Percentiles rank a stretch among this genome's conserved stretches.
phyloP scores from a whole-genome alignment of 2,113 vertebrate genomes.

The Rhineura floridana region DNA sequence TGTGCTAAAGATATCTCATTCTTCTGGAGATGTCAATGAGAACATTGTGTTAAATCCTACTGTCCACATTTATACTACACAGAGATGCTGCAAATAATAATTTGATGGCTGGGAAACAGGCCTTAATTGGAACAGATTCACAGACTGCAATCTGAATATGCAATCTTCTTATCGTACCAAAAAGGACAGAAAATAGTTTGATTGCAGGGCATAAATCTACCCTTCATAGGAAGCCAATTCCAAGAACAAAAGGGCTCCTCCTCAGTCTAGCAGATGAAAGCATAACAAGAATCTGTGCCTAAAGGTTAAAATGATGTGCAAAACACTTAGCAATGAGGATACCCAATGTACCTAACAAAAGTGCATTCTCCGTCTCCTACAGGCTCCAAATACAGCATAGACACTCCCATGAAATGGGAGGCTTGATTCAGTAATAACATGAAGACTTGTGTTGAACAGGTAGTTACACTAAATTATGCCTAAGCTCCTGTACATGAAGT shows the following conservation, averaged over 20 bases:
- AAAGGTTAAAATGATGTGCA: not conserved
- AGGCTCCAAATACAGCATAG: not conserved
- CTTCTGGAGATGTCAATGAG: not conserved
- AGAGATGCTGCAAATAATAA: not conserved
- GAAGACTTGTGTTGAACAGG: not conserved
- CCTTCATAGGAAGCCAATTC: not conserved
- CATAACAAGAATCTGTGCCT: too few relatives aligned
- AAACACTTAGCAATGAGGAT: not conserved
- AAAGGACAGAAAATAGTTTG: not conserved
- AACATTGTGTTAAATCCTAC: not conserved
- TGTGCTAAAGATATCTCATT: constrained; percentile 19
- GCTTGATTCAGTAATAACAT: not conserved
- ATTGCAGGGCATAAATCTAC: not conserved
- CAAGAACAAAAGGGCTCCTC: not conserved
- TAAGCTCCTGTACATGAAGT: not conserved
- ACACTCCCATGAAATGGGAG: not conserved
- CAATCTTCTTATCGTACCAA: not conserved
- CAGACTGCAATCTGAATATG: not conserved
- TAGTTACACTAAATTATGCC: not conserved
- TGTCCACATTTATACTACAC: not conserved
- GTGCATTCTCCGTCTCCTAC: not conserved
- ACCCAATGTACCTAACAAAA: too few relatives aligned
- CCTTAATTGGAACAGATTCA: not conserved
- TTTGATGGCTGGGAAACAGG: not conserved
- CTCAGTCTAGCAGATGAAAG: not conserved